Conservation (phyloP, 2,888 invertebrate species). For the Notodonta dromedarius region DNA sequence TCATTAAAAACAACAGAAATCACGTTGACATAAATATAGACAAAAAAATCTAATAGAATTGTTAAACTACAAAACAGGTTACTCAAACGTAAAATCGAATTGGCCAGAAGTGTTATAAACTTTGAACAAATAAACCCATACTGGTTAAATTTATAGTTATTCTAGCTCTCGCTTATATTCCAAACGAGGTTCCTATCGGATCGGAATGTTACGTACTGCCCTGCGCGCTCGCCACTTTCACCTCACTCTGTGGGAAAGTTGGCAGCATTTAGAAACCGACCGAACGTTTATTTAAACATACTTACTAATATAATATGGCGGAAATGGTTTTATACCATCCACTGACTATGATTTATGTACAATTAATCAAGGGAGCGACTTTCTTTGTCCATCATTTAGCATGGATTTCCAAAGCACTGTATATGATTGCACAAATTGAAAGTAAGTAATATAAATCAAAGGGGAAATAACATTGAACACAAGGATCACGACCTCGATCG, state of each 20-base stretch:
- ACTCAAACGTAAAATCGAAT: background rate
- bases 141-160: conserved; percentile 14
- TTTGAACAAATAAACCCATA: conserved; percentile 6
- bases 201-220: conserved; percentile 71
- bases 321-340: background rate
- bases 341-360: background rate
- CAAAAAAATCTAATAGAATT: too few relatives aligned
- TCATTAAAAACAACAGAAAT: conserved; percentile 1
- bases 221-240: conserved; percentile 75
- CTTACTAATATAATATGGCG: conserved; percentile 32
- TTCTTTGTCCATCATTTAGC: too few relatives aligned
- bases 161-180: conserved; percentile 49
- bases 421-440: conserved; percentile 24
- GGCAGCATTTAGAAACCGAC: conserved; percentile 73
- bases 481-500: conserved; percentile 71
- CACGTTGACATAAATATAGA: background rate
- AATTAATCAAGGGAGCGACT: background rate
- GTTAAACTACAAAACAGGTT: background rate
- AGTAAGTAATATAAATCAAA: conserved; percentile 40
- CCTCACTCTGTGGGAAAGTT: conserved; percentile 76
- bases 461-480: conserved; percentile 51
- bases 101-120: background rate
- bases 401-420: too few relatives aligned
- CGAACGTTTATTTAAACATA: conserved; percentile 59
- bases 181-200: conserved; percentile 66